A percentile compares a stretch with the other conserved stretches of the same genome.
These are phyloP conservation scores for Malachius bipustulatus DNA, from an alignment of 2,888 invertebrate species.

Conservation along the genomic window DNA sequence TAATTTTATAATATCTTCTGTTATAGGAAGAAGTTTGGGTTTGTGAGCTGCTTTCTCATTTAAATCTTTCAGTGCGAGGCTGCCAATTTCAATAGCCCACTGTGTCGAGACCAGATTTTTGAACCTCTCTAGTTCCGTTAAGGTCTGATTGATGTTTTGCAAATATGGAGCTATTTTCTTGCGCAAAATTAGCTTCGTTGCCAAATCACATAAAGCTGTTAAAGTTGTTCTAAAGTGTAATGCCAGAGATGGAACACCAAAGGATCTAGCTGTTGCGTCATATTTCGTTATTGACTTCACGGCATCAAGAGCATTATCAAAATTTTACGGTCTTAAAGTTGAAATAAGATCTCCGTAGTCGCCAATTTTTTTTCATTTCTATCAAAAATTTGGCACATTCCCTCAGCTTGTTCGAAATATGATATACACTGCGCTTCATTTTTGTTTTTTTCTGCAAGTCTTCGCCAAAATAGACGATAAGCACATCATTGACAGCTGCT, in stretches of 20 bases:
- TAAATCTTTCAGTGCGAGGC: conserved; percentile 15
- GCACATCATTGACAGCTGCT: conserved; percentile 10
- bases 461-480: conserved; percentile 11
- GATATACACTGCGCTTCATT: neutral
- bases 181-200: neutral
- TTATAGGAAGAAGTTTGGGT: neutral
- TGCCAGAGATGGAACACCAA: neutral
- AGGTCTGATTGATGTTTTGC: neutral
- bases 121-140: conserved; percentile 9
- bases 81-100: conserved; percentile 16
- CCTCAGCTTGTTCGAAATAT: neutral
- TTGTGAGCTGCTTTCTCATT: conserved; percentile 10
- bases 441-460: conserved; percentile 11
- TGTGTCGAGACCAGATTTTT: conserved; percentile 12
- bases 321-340: conserved; percentile 5
- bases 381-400: neutral
- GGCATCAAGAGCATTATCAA: conserved; percentile 12
- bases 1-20: conserved; percentile 1
- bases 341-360: neutral
- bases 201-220: neutral
- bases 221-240: neutral
- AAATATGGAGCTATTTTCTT: conserved; percentile 1
- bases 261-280: neutral
- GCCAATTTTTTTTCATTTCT: neutral
- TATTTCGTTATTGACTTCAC: conserved; percentile 9